Conservation (phyloP, 2,113 vertebrate species). For the Channa argus region DNA sequence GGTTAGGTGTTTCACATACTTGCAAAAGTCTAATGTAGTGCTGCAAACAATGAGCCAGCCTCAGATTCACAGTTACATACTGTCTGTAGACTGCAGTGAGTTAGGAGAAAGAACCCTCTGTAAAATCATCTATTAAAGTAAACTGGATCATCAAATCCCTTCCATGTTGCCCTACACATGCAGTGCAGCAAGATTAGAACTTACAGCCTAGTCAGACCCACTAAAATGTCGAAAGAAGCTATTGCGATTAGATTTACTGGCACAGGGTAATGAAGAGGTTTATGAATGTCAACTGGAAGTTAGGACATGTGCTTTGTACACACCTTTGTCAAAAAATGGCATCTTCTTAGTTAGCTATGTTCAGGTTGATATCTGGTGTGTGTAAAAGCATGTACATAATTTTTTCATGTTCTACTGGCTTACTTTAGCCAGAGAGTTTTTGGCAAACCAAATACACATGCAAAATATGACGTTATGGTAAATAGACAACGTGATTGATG, state of each 20-base stretch:
- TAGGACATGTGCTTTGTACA: constrained; percentile 11
- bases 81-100: background rate
- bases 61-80: background rate
- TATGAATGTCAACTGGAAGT: background rate
- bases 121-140: constrained; percentile 6
- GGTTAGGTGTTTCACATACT: too few relatives aligned
- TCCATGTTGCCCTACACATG: too few relatives aligned
- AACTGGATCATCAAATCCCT: constrained; percentile 16
- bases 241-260: constrained; percentile 50
- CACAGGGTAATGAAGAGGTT: constrained; percentile 27
- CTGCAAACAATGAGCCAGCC: background rate
- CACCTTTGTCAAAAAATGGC: background rate
- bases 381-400: too few relatives aligned
- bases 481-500: constrained; percentile 7
- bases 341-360: background rate
- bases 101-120: background rate
- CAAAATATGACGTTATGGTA: background rate
- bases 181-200: constrained; percentile 2
- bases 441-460: background rate
- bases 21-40: too few relatives aligned
- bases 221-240: constrained; percentile 26
- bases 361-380: too few relatives aligned
- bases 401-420: too few relatives aligned
- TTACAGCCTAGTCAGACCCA: background rate
- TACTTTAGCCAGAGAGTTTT: background rate